These are phyloP conservation scores for Brenthis hecate DNA, from an alignment of 2,888 invertebrate genomes.

Conservation along the genomic window DNA sequence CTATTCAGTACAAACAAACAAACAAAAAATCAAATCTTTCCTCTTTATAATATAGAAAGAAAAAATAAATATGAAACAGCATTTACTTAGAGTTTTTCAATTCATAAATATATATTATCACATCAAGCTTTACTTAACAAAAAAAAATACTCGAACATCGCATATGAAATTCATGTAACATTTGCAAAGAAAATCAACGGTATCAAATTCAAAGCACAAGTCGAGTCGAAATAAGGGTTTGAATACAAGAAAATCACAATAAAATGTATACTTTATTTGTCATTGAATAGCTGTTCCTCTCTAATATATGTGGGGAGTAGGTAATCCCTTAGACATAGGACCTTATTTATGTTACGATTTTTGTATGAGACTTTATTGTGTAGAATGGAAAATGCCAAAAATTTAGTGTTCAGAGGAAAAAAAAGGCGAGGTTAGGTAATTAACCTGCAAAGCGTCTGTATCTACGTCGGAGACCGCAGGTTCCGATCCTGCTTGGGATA, in stretches of 20 bases:
- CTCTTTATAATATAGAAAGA: too few relatives aligned
- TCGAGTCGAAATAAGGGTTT: slow-evolving; percentile 47
- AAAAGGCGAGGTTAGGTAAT: too few relatives aligned
- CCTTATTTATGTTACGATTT: neutral
- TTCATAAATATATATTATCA: too few relatives aligned
- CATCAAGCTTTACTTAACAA: neutral
- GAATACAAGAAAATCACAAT: slow-evolving; percentile 46
- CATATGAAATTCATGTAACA: slow-evolving; percentile 24
- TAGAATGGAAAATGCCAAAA: too few relatives aligned
- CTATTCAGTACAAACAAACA: too few relatives aligned
- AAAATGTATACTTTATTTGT: slow-evolving; percentile 48
- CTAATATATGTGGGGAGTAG: slow-evolving; percentile 35
- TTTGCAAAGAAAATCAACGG: slow-evolving; percentile 43
- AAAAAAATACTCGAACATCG: slow-evolving; percentile 32
- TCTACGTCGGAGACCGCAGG: too few relatives aligned
- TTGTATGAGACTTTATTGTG: neutral
- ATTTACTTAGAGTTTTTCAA: too few relatives aligned
- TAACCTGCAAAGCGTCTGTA: too few relatives aligned
- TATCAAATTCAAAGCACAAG: slow-evolving; percentile 46
- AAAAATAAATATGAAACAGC: too few relatives aligned
- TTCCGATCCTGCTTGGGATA: too few relatives aligned
- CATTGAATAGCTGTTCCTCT: slow-evolving; percentile 47
- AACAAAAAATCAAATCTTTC: too few relatives aligned
- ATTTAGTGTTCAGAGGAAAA: too few relatives aligned
- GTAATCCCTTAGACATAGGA: slow-evolving; percentile 37